Evolutionary conservation across 2,797 vertebrate species (phyloP).

Genomic region (Sebastes trivittatus): DNA sequence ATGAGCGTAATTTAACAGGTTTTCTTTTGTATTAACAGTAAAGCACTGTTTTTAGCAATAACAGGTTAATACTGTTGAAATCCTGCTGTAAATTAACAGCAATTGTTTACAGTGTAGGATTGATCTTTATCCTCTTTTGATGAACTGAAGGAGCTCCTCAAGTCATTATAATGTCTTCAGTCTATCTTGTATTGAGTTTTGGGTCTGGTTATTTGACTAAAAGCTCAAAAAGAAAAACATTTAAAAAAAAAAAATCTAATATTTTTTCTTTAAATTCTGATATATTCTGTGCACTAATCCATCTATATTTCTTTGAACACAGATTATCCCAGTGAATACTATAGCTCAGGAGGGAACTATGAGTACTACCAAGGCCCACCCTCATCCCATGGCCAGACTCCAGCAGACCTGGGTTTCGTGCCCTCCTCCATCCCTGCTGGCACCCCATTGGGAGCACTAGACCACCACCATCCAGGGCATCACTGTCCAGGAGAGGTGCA

Average conservation of each 20-base stretch:
- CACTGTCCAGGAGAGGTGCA: constrained; percentile 90
- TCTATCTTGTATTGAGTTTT: not conserved
- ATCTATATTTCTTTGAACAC: constrained; percentile 19
- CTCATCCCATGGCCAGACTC: constrained; percentile 92
- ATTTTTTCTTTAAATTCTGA: not conserved
- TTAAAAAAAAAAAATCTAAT: not conserved
- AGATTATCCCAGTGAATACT: constrained; percentile 97
- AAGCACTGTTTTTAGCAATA: no score
- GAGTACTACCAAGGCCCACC: constrained; percentile 96
- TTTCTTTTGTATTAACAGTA: no score
- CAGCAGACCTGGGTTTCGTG: constrained; percentile 92
- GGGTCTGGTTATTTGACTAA: not conserved
- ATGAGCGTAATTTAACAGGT: no score
- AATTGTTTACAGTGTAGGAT: no score
- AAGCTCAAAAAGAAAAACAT: not conserved
- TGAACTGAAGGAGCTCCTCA: not conserved
- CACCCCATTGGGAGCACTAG: constrained; percentile 86
- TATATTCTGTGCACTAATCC: not conserved
- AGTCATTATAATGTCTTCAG: not conserved
- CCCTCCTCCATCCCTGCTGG: constrained; percentile 90
- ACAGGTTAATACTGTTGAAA: no score
- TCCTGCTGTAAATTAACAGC: no score
- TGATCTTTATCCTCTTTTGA: not conserved
- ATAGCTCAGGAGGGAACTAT: constrained; percentile 90
- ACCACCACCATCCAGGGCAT: constrained; percentile 86